Conservation (phyloP, 2,888 invertebrate genomes). For the Pammene aurita region DNA sequence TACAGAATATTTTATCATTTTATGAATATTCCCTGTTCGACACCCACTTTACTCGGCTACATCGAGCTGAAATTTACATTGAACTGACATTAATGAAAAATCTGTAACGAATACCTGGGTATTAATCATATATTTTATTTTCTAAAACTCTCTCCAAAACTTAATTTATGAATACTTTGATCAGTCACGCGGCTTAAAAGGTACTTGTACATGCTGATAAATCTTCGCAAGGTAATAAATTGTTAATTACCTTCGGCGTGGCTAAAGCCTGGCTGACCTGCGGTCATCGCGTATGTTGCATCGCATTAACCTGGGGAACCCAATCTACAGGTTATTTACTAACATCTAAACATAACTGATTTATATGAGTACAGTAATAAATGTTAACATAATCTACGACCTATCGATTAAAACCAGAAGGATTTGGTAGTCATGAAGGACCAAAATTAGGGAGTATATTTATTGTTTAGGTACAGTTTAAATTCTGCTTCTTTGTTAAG, state of each 20-base stretch:
- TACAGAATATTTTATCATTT: slow-evolving; percentile 36
- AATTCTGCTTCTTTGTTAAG: not conserved
- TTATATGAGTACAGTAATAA: slow-evolving; percentile 15
- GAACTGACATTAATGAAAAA: not conserved
- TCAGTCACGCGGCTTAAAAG: slow-evolving; percentile 1
- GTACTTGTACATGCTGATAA: slow-evolving; percentile 17
- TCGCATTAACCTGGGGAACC: slow-evolving; percentile 29
- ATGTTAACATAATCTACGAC: slow-evolving; percentile 8
- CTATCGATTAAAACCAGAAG: not conserved
- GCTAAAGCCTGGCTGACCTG: slow-evolving; percentile 30
- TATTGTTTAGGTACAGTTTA: not conserved
- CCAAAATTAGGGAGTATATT: not conserved
- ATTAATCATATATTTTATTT: not conserved
- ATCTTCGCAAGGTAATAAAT: slow-evolving; percentile 26
- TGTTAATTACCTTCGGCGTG: slow-evolving; percentile 27
- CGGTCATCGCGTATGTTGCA: slow-evolving; percentile 22
- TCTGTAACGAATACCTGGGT: not conserved
- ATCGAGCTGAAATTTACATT: not conserved
- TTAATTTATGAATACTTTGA: not conserved
- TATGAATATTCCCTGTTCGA: slow-evolving; percentile 34
- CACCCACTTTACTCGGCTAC: slow-evolving; percentile 16
- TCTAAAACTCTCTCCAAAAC: slow-evolving; percentile 7
- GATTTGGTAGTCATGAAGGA: not conserved
- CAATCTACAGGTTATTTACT: slow-evolving; percentile 30
- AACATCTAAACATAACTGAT: slow-evolving; percentile 27